phyloP scores from a whole-genome alignment of 92 coral and sea anemone genomes.

The Epizoanthus illoricatus region DNA sequence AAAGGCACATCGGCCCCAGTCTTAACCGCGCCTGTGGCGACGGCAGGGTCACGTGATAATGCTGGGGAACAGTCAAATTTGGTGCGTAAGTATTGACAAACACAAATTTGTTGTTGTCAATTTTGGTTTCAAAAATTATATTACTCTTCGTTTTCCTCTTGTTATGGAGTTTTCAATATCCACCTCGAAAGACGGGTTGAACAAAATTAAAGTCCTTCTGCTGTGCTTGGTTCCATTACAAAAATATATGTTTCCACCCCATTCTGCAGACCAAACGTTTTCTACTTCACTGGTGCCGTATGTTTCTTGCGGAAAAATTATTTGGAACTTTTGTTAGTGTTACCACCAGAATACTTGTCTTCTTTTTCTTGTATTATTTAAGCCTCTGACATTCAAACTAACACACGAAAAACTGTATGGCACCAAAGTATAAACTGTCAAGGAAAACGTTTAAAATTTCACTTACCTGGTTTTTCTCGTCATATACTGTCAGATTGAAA shows the following conservation, averaged over 20 bases:
- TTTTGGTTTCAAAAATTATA: slow-evolving; percentile 23
- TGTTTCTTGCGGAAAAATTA: slow-evolving; percentile 19
- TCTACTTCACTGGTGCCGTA: neutral
- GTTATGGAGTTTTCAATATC: slow-evolving; percentile 4
- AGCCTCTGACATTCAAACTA: slow-evolving; percentile 19
- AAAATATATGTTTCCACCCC: slow-evolving; percentile 25
- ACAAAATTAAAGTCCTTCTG: slow-evolving; percentile 20
- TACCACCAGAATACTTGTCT: slow-evolving; percentile 22
- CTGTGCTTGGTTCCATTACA: slow-evolving; percentile 21
- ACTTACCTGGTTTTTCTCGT: too few relatives aligned
- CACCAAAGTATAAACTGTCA: too few relatives aligned
- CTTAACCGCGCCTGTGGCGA: too few relatives aligned
- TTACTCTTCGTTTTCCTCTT: neutral
- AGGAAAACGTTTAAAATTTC: too few relatives aligned
- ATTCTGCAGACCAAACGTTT: slow-evolving; percentile 15
- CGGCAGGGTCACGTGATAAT: too few relatives aligned
- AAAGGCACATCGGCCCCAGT: too few relatives aligned
- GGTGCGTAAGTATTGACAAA: too few relatives aligned
- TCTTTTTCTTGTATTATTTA: slow-evolving; percentile 9
- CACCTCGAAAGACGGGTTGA: neutral
- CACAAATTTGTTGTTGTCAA: too few relatives aligned
- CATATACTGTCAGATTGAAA: too few relatives aligned
- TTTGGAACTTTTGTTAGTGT: slow-evolving; percentile 8
- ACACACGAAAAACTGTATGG: neutral
- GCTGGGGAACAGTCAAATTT: too few relatives aligned